These are phyloP conservation scores for Druon quercuslanigerum DNA, from an alignment of 1,140 invertebrate genomes.

Conservation along the genomic window DNA sequence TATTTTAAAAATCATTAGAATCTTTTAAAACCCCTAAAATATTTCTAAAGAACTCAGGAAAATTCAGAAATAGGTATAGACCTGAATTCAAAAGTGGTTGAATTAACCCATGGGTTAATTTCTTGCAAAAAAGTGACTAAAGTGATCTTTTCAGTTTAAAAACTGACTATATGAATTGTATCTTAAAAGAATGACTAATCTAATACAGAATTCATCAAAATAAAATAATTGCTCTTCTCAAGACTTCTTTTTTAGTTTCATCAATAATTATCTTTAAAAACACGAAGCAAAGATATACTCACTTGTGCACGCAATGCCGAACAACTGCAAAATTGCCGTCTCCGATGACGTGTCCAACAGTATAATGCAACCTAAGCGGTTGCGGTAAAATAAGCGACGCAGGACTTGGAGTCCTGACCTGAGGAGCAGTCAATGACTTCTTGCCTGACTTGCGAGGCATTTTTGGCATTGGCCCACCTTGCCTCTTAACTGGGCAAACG, in stretches of 20 bases:
- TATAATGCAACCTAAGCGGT: conserved; percentile 66
- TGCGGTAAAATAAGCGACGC: conserved; percentile 65
- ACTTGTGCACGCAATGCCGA: conserved; percentile 85
- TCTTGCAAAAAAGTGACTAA: too few species aligned
- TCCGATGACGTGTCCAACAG: conserved; percentile 82
- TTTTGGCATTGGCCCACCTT: conserved; percentile 69
- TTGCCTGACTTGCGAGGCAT: conserved; percentile 73
- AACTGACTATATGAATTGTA: too few species aligned
- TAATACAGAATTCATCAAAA: background rate
- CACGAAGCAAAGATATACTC: conserved; percentile 46
- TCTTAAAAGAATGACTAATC: too few species aligned
- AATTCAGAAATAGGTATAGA: too few species aligned
- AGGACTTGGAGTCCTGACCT: conserved; percentile 68
- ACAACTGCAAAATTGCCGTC: conserved; percentile 97
- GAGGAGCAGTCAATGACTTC: conserved; percentile 58
- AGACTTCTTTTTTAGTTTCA: background rate
- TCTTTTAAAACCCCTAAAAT: too few species aligned
- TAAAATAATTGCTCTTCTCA: background rate
- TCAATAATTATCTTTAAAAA: conserved; percentile 8
- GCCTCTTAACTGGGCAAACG: conserved; percentile 73
- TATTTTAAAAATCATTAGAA: too few species aligned
- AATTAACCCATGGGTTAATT: too few species aligned
- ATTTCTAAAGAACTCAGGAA: too few species aligned
- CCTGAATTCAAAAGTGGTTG: too few species aligned
- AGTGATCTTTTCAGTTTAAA: too few species aligned